Percentiles rank a stretch among this genome's conserved stretches.
phyloP scores from a whole-genome alignment of 2,888 invertebrate species.

The Hypena proboscidalis region DNA sequence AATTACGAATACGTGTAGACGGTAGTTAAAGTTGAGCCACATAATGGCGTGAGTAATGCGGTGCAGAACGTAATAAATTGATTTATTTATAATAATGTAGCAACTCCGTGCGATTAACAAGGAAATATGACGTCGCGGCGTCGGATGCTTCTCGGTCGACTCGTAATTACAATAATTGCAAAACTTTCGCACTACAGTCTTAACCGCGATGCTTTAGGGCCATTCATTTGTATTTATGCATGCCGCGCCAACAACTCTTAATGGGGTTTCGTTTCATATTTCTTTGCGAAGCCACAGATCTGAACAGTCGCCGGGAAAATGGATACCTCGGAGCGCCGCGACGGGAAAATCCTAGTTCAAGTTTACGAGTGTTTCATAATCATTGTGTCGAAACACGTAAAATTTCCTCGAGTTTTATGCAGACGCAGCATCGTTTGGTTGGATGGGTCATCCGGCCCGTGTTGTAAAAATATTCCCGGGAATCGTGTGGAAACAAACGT shows the following conservation, averaged over 20 bases:
- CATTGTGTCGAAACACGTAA: slow-evolving; percentile 73
- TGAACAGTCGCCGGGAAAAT: slow-evolving; percentile 41
- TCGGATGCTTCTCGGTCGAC: slow-evolving; percentile 71
- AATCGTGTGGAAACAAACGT: slow-evolving; percentile 58
- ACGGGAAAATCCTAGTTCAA: slow-evolving; percentile 64
- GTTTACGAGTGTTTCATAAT: slow-evolving; percentile 75
- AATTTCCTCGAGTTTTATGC: slow-evolving; percentile 70
- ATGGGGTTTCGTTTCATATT: slow-evolving; percentile 58
- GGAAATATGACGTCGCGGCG: slow-evolving; percentile 74
- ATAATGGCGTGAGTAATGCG: slow-evolving; percentile 54
- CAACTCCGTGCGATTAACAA: slow-evolving; percentile 76
- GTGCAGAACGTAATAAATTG: slow-evolving; percentile 69
- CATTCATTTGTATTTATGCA: slow-evolving; percentile 75
- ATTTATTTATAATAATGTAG: slow-evolving; percentile 73
- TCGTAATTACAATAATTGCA: slow-evolving; percentile 82
- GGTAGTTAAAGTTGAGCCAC: slow-evolving; percentile 47
- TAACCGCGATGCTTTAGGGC: slow-evolving; percentile 66
- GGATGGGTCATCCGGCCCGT: slow-evolving; percentile 61
- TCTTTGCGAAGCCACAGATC: slow-evolving; percentile 46
- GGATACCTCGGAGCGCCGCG: slow-evolving; percentile 47
- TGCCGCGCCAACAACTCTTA: slow-evolving; percentile 65
- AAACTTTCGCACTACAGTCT: slow-evolving; percentile 75
- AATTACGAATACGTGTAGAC: slow-evolving; percentile 42
- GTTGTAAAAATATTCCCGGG: slow-evolving; percentile 70
- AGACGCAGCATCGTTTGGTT: slow-evolving; percentile 67